Percentiles rank a stretch among this genome's conserved stretches.
Evolutionary conservation across 2,888 invertebrate species (phyloP).

Genomic region (Brachyptera putata): DNA sequence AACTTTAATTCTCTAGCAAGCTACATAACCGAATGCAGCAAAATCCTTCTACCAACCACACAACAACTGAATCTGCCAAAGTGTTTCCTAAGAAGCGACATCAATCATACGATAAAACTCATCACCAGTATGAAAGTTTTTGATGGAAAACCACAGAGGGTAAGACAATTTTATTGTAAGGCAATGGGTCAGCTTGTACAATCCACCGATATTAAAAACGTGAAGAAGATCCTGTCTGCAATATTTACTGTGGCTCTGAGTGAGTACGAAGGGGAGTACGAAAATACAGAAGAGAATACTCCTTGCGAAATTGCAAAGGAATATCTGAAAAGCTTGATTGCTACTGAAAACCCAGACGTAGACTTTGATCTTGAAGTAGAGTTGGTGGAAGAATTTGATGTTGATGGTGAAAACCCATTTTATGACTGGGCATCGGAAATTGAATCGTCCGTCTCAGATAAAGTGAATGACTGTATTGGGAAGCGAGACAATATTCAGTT

Average conservation of each 20-base stretch:
- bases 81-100: neutral
- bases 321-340: slow-evolving; percentile 16
- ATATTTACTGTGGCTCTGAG: slow-evolving; percentile 4
- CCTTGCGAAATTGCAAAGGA: neutral
- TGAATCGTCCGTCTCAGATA: neutral
- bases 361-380: neutral
- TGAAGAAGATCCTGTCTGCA: neutral
- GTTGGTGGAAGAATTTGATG: too few species aligned
- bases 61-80: neutral
- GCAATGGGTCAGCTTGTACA: neutral
- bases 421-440: slow-evolving; percentile 11
- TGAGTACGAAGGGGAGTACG: neutral
- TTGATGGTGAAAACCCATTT: too few species aligned
- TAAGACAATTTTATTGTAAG: slow-evolving; percentile 6
- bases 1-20: neutral
- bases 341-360: slow-evolving; percentile 15
- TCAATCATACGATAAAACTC: neutral
- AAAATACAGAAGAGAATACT: neutral
- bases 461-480: slow-evolving; percentile 19
- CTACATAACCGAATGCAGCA: neutral
- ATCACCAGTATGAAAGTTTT: neutral
- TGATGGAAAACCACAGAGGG: neutral
- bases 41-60: neutral
- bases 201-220: neutral
- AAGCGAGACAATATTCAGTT: too few species aligned